A percentile compares a stretch with the other conserved stretches of the same genome.
phyloP scores from a whole-genome alignment of 2,888 invertebrate genomes.

The Sipha maydis region DNA sequence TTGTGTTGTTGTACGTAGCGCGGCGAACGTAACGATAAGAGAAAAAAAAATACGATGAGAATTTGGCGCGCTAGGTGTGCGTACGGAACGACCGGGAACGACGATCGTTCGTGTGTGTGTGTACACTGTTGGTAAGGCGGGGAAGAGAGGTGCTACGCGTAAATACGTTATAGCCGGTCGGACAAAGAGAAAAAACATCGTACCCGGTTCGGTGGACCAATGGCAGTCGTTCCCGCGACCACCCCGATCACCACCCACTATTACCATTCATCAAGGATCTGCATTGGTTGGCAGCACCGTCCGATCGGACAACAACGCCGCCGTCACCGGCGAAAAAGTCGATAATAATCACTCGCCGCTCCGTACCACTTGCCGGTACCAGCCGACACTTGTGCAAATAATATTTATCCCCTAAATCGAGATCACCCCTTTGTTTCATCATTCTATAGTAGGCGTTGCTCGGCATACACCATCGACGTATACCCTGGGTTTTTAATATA shows the following conservation, averaged over 20 bases:
- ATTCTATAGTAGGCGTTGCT: too few species aligned
- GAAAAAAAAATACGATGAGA: slow-evolving; percentile 36
- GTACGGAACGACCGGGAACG: slow-evolving; percentile 49
- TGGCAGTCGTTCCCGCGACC: slow-evolving; percentile 59
- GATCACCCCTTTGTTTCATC: not conserved
- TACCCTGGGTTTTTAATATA: too few species aligned
- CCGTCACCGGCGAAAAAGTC: slow-evolving; percentile 39
- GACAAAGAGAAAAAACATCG: slow-evolving; percentile 45
- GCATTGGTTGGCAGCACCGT: slow-evolving; percentile 33
- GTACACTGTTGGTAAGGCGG: not conserved
- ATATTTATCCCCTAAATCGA: not conserved
- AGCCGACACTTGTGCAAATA: not conserved
- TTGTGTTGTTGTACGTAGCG: not conserved
- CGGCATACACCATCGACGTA: too few species aligned
- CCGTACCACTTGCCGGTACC: not conserved
- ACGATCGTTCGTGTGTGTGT: slow-evolving; percentile 30
- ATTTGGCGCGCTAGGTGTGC: slow-evolving; percentile 60
- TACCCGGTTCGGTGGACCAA: slow-evolving; percentile 41
- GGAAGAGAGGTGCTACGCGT: not conserved
- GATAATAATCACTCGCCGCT: slow-evolving; percentile 33
- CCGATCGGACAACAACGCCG: too few species aligned
- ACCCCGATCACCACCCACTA: not conserved
- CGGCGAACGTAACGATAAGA: not conserved
- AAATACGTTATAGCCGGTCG: slow-evolving; percentile 57
- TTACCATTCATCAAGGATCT: not conserved